phyloP scores from a whole-genome alignment of 2,797 vertebrate genomes.

The Gadopsis bispinosus region DNA sequence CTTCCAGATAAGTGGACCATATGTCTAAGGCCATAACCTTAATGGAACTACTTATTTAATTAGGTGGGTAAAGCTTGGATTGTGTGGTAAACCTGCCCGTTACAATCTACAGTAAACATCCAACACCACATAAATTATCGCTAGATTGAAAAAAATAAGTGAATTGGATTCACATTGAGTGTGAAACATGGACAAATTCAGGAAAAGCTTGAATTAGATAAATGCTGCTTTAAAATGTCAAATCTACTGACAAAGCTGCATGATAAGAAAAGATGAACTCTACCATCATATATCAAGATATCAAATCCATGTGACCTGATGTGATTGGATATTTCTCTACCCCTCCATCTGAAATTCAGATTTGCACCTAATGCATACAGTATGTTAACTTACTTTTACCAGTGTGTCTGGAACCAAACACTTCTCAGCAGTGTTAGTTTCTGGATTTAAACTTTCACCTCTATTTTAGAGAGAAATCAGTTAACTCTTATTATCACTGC shows the following conservation, averaged over 20 bases:
- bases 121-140: neutral
- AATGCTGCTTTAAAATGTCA: neutral
- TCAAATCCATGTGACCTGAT: neutral
- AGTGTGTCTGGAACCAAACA: neutral
- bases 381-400: neutral
- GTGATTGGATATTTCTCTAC: neutral
- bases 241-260: neutral
- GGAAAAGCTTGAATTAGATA: neutral
- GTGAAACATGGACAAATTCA: neutral
- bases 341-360: neutral
- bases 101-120: neutral
- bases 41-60: constrained; percentile 27
- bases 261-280: neutral
- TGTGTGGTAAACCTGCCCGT: constrained; percentile 9
- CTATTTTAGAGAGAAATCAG: neutral
- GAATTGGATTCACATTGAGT: neutral
- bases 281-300: neutral
- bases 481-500: neutral
- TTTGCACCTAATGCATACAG: neutral
- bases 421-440: neutral
- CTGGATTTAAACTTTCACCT: neutral
- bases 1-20: constrained; percentile 33
- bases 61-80: constrained; percentile 26
- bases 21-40: constrained; percentile 39
- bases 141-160: neutral